Evolutionary conservation across 2,113 vertebrate species (phyloP).

Genomic region (Pseudorectes ferrugineus): DNA sequence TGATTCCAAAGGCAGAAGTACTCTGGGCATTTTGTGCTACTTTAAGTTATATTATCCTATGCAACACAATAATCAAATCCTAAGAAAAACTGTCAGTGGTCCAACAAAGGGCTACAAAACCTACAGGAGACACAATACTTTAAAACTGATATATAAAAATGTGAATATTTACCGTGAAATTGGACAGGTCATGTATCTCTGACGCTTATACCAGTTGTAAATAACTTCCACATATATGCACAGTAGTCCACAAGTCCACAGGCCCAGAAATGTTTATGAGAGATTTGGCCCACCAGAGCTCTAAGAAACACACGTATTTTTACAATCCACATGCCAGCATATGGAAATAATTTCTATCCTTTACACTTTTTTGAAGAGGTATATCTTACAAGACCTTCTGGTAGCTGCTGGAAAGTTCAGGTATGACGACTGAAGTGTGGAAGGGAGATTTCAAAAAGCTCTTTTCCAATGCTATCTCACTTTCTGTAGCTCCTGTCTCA

Average conservation of each 20-base stretch:
- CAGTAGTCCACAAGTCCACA: constrained; percentile 35
- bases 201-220: constrained; percentile 6
- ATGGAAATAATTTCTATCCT: constrained; percentile 62
- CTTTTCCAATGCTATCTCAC: constrained; percentile 78
- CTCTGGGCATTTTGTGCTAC: constrained; percentile 34
- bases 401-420: constrained; percentile 43
- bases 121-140: constrained; percentile 49
- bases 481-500: constrained; percentile 96
- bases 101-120: constrained; percentile 51
- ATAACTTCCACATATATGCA: constrained; percentile 11
- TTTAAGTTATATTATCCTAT: not conserved
- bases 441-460: not conserved
- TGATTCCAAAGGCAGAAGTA: constrained; percentile 26
- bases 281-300: constrained; percentile 16
- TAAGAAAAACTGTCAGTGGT: constrained; percentile 51
- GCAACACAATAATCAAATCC: constrained; percentile 31
- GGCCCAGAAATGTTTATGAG: constrained; percentile 24
- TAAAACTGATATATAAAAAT: constrained; percentile 52
- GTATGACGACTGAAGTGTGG: not conserved
- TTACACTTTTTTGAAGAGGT: constrained; percentile 59
- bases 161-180: constrained; percentile 41
- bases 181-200: constrained; percentile 13
- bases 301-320: constrained; percentile 12
- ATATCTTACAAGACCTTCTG: constrained; percentile 57
- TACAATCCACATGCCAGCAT: constrained; percentile 73